These are phyloP conservation scores for Boloria selene DNA, from an alignment of 2,888 invertebrate species.

Conservation along the genomic window DNA sequence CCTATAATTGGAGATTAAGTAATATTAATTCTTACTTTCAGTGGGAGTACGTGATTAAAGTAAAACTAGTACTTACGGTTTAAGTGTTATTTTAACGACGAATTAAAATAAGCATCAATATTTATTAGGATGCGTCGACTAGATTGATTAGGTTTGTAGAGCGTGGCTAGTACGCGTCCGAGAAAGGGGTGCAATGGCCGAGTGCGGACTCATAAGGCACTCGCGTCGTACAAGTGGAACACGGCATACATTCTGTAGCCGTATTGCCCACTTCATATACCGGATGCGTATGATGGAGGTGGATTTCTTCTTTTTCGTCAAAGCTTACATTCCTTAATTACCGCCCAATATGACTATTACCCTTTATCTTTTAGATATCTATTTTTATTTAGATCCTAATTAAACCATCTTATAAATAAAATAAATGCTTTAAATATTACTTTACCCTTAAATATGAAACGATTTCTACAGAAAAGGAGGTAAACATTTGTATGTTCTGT, in stretches of 20 bases:
- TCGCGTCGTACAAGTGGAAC: slow-evolving; percentile 61
- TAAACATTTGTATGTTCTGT: neutral
- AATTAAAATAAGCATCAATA: slow-evolving; percentile 53
- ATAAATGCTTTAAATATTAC: no score
- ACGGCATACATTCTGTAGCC: slow-evolving; percentile 70
- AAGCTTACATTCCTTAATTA: slow-evolving; percentile 38
- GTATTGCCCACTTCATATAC: slow-evolving; percentile 66
- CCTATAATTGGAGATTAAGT: slow-evolving; percentile 20
- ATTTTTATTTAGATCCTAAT: no score
- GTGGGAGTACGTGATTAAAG: neutral
- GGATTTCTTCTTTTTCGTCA: slow-evolving; percentile 65
- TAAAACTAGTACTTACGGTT: neutral
- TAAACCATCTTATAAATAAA: no score
- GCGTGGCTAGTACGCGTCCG: slow-evolving; percentile 67
- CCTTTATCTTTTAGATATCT: no score
- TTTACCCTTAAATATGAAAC: no score
- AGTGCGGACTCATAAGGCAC: slow-evolving; percentile 57
- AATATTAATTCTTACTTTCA: slow-evolving; percentile 25
- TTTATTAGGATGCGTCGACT: slow-evolving; percentile 55
- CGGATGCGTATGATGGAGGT: slow-evolving; percentile 62
- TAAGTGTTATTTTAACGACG: neutral
- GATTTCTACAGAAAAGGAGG: no score
- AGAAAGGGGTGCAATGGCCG: slow-evolving; percentile 80
- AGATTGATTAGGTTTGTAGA: slow-evolving; percentile 75
- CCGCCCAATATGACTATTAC: slow-evolving; percentile 19